phyloP scores from a whole-genome alignment of 92 coral and sea anemone species.

The Zoanthus gigantus region DNA sequence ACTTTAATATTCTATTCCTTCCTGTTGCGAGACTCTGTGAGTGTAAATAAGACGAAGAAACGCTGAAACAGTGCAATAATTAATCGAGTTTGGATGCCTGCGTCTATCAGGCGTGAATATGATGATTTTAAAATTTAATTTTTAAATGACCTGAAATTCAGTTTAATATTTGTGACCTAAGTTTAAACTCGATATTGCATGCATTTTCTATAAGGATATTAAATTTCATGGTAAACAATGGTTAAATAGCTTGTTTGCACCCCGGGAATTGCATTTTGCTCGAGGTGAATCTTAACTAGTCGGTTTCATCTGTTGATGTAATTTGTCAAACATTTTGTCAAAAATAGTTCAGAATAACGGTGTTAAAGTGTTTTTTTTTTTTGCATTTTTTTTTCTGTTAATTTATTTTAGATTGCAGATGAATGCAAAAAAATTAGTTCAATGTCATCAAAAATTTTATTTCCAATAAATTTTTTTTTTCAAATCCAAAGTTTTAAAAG shows the following conservation, averaged over 20 bases:
- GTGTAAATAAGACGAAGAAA: constrained; percentile 11
- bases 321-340: background rate
- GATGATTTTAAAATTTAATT: background rate
- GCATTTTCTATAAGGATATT: constrained; percentile 16
- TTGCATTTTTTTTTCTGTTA: background rate
- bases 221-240: constrained; percentile 8
- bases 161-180: constrained; percentile 7
- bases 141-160: background rate
- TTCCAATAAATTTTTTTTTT: constrained; percentile 4
- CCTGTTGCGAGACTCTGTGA: constrained; percentile 2
- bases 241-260: constrained; percentile 35
- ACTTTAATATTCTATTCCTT: background rate
- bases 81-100: background rate
- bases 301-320: background rate
- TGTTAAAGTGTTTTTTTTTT: background rate
- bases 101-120: background rate
- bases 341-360: background rate
- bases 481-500: background rate
- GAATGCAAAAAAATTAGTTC: background rate
- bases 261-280: constrained; percentile 9
- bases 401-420: background rate
- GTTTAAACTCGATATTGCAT: background rate
- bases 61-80: background rate
- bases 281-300: background rate
- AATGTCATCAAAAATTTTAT: constrained; percentile 1